These are phyloP conservation scores for Listronotus oregonensis DNA, from an alignment of 1,140 invertebrate species.

Conservation along the genomic window DNA sequence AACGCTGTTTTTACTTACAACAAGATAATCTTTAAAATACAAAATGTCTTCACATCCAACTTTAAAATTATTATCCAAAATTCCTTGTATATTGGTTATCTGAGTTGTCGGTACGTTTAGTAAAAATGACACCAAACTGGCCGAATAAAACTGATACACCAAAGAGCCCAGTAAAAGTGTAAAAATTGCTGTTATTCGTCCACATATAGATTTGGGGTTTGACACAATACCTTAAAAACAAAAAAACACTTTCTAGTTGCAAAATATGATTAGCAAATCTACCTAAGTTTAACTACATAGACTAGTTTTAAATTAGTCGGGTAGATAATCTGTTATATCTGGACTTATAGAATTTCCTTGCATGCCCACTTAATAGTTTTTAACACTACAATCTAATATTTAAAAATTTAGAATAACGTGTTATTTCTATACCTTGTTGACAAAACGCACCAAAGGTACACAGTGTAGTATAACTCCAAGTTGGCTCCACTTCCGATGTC, in stretches of 20 bases:
- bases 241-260: background rate
- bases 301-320: too few relatives aligned
- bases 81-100: constrained; percentile 61
- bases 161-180: constrained; percentile 67
- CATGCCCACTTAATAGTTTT: too few relatives aligned
- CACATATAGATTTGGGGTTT: constrained; percentile 55
- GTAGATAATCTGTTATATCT: too few relatives aligned
- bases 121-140: constrained; percentile 73
- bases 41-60: constrained; percentile 44
- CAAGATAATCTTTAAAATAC: constrained; percentile 40
- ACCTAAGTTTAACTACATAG: too few relatives aligned
- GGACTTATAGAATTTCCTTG: too few relatives aligned
- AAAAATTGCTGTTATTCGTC: constrained; percentile 63
- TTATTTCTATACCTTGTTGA: constrained; percentile 39
- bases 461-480: constrained; percentile 41
- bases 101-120: constrained; percentile 66
- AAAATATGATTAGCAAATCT: too few relatives aligned
- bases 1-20: constrained; percentile 22
- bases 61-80: constrained; percentile 39
- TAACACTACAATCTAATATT: too few relatives aligned
- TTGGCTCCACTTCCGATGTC: constrained; percentile 22
- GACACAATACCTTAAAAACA: constrained; percentile 37
- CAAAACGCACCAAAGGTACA: constrained; percentile 45
- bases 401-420: too few relatives aligned
- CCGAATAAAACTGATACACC: constrained; percentile 75